Evolutionary conservation across 1,140 invertebrate genomes (phyloP).

Genomic region (Mercenaria mercenaria): DNA sequence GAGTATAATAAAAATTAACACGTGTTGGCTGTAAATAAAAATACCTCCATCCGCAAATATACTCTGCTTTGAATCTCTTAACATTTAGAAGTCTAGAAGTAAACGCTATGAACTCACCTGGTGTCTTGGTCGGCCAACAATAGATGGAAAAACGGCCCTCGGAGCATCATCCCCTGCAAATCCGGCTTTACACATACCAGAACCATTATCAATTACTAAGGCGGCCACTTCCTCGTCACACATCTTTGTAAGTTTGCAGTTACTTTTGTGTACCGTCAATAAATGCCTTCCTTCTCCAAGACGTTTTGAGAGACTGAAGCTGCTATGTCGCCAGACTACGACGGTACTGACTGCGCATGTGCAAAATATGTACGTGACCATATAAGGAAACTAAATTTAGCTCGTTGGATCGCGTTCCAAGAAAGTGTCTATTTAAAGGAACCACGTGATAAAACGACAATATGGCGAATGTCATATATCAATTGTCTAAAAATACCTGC

Average conservation of each 20-base stretch:
- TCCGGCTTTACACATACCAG: conserved; percentile 96
- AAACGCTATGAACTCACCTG: conserved; percentile 83
- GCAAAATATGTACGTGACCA: conserved; percentile 43
- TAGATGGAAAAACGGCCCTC: conserved; percentile 95
- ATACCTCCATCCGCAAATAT: no score
- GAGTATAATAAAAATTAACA: background rate
- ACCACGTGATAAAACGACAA: background rate
- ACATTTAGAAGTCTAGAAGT: no score
- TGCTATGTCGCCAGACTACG: background rate
- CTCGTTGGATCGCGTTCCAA: conserved; percentile 9
- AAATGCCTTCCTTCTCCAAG: background rate
- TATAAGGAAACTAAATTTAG: conserved; percentile 57
- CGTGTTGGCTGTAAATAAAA: background rate
- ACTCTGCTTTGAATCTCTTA: no score
- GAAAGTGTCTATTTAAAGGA: conserved; percentile 15
- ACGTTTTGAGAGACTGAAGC: conserved; percentile 1
- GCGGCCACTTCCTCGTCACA: conserved; percentile 95
- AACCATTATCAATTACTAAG: conserved; percentile 95
- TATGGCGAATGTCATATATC: background rate
- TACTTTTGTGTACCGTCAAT: background rate
- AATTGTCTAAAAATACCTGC: no score
- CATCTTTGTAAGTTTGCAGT: conserved; percentile 86
- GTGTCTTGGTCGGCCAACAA: conserved; percentile 93
- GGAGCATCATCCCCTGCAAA: conserved; percentile 96
- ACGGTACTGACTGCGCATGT: conserved; percentile 34